Conservation (phyloP, 1,140 invertebrate species). For the Orchestia grillus region DNA sequence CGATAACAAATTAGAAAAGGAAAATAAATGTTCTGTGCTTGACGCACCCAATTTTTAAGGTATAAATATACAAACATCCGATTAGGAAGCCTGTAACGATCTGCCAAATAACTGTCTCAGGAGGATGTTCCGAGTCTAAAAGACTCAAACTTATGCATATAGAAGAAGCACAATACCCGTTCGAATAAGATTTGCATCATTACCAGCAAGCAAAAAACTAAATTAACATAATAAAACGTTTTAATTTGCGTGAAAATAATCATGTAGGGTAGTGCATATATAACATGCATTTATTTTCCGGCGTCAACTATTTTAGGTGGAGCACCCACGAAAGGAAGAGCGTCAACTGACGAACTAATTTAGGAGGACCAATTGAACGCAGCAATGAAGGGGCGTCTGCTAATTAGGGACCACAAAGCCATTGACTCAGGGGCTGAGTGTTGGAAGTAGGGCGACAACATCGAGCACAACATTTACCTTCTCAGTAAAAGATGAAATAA, state of each 20-base stretch:
- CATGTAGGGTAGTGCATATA: not conserved
- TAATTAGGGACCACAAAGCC: constrained; percentile 30
- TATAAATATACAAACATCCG: too few relatives aligned
- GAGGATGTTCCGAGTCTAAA: too few relatives aligned
- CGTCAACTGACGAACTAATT: not conserved
- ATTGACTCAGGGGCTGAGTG: constrained; percentile 3
- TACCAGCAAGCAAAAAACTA: not conserved
- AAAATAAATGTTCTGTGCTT: too few relatives aligned
- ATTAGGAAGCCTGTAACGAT: too few relatives aligned
- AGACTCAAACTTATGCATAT: not conserved
- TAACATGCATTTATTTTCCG: not conserved
- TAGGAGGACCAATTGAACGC: not conserved
- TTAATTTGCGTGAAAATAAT: not conserved
- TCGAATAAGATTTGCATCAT: not conserved
- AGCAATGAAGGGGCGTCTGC: not conserved
- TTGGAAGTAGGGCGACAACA: not conserved
- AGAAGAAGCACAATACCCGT: not conserved
- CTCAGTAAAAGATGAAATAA: not conserved
- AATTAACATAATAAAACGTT: not conserved
- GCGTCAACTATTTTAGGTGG: not conserved
- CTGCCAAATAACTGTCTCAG: too few relatives aligned
- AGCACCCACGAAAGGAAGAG: not conserved
- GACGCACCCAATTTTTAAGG: too few relatives aligned
- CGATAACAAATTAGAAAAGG: too few relatives aligned
- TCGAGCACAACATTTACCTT: not conserved